phyloP scores from a whole-genome alignment of 2,113 vertebrate genomes.

The Empidonax alnorum region DNA sequence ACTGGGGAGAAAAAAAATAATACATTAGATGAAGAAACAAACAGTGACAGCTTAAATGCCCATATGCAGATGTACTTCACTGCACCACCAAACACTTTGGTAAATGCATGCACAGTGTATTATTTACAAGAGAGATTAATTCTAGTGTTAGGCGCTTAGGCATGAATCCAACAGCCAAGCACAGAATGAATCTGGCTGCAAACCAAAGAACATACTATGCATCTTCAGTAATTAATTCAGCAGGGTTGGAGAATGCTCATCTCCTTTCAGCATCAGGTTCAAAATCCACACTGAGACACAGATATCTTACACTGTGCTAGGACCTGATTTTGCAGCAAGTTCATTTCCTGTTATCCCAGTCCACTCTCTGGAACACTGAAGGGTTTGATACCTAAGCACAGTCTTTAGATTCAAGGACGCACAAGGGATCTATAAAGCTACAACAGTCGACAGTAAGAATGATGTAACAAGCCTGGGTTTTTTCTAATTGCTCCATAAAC shows the following conservation, averaged over 20 bases:
- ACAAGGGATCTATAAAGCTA: conserved; percentile 6
- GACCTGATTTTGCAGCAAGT: background rate
- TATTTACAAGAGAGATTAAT: conserved; percentile 5
- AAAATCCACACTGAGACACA: background rate
- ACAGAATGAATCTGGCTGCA: background rate
- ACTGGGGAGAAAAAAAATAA: conserved; percentile 69
- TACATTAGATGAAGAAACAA: background rate
- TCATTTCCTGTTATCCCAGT: background rate
- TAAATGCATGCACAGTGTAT: background rate
- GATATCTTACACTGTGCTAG: background rate
- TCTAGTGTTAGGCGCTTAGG: background rate
- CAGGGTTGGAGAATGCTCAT: background rate
- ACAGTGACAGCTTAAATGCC: background rate
- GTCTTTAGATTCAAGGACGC: background rate
- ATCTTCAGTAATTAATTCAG: background rate
- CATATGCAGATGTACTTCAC: background rate
- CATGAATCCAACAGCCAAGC: background rate
- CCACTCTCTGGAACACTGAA: background rate
- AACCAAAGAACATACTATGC: background rate
- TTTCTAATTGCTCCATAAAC: background rate
- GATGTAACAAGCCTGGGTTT: background rate
- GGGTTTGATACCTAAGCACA: background rate
- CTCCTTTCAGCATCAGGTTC: background rate
- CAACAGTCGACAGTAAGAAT: background rate
- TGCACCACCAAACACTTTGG: background rate